phyloP scores from a whole-genome alignment of 2,888 invertebrate species.

The Lasiommata megera region DNA sequence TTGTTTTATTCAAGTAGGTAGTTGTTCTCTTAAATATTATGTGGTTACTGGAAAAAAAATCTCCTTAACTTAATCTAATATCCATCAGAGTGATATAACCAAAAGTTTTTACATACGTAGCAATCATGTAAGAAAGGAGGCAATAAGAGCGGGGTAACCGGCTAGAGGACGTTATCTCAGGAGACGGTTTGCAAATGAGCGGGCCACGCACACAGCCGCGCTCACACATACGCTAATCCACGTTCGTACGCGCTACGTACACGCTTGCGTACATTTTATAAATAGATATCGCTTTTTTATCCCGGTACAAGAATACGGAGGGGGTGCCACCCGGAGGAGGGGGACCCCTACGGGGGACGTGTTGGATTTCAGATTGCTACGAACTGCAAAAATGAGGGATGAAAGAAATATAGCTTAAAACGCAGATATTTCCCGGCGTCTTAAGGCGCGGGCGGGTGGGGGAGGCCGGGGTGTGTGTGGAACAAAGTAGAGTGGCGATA shows the following conservation, averaged over 20 bases:
- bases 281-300: conserved; percentile 82
- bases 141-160: conserved; percentile 79
- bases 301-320: conserved; percentile 77
- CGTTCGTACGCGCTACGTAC: conserved; percentile 67
- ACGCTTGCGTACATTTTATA: conserved; percentile 78
- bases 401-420: conserved; percentile 83
- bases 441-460: conserved; percentile 66
- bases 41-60: not conserved
- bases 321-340: conserved; percentile 68
- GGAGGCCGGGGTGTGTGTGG: conserved; percentile 73
- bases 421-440: conserved; percentile 82
- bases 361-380: conserved; percentile 83
- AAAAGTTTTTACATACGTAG: conserved; percentile 74
- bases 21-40: not conserved
- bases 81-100: conserved; percentile 52
- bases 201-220: conserved; percentile 50
- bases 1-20: not conserved
- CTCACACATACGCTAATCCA: conserved; percentile 61
- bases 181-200: conserved; percentile 82
- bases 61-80: conserved; percentile 8
- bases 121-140: conserved; percentile 77
- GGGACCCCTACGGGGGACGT: conserved; percentile 78
- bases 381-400: conserved; percentile 83
- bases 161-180: conserved; percentile 78
- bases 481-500: conserved; percentile 81